These are phyloP conservation scores for Nymphicus hollandicus DNA, from an alignment of 2,113 vertebrate genomes.

Conservation along the genomic window DNA sequence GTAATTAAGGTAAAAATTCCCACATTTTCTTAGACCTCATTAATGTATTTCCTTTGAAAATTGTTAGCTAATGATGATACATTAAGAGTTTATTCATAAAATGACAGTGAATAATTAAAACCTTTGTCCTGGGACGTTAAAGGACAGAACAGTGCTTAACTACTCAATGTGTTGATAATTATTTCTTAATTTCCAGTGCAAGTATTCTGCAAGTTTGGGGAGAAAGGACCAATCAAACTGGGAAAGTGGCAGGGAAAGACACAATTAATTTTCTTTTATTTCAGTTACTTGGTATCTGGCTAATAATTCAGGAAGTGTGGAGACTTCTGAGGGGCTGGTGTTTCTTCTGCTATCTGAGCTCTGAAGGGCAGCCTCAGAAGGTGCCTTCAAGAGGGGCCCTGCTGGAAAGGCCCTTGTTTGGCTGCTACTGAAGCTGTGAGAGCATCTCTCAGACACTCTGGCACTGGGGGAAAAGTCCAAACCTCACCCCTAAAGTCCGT, in stretches of 20 bases:
- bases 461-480: no score
- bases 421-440: neutral
- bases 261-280: neutral
- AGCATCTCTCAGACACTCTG: neutral
- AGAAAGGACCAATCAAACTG: neutral
- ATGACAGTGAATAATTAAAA: conserved; percentile 61
- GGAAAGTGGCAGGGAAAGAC: neutral
- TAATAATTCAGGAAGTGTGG: neutral
- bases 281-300: neutral
- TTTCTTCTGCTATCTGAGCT: neutral
- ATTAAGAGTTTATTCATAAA: conserved; percentile 56
- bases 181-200: neutral
- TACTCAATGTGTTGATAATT: neutral
- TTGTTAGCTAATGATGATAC: conserved; percentile 58
- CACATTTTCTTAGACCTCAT: conserved; percentile 62
- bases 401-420: neutral
- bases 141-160: conserved; percentile 51
- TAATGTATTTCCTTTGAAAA: conserved; percentile 70
- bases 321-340: neutral
- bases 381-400: neutral
- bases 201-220: neutral
- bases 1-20: conserved; percentile 69
- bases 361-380: neutral
- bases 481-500: rapidly evolving
- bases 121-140: conserved; percentile 37